A percentile compares a stretch with the other conserved stretches of the same genome.
These are phyloP conservation scores for Passer domesticus DNA, from an alignment of 2,113 vertebrate species.

Conservation along the genomic window DNA sequence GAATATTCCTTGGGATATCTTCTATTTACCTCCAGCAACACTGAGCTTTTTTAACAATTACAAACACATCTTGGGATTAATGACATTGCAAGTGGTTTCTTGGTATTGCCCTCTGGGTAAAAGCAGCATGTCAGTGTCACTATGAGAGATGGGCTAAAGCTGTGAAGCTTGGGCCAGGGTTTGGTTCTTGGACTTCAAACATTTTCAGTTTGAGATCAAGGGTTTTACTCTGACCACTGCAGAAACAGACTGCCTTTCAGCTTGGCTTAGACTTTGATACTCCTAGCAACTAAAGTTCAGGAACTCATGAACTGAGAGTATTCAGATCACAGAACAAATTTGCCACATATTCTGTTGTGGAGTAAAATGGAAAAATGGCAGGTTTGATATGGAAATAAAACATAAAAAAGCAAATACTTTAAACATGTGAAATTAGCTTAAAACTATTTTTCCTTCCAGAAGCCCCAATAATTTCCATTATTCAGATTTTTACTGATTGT, in stretches of 20 bases:
- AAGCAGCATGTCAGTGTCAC: background rate
- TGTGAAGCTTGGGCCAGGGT: background rate
- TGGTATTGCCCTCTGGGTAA: background rate
- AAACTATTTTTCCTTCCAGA: background rate
- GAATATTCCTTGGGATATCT: background rate
- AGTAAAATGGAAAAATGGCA: background rate
- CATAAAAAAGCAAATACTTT: background rate
- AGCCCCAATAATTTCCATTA: background rate
- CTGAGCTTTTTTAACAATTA: background rate
- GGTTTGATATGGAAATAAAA: background rate
- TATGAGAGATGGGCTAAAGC: background rate
- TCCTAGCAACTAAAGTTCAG: constrained; percentile 24
- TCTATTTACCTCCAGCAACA: background rate
- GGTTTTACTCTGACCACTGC: background rate
- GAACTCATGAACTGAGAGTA: background rate
- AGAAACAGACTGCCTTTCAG: background rate
- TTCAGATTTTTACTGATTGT: background rate
- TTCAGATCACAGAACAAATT: background rate
- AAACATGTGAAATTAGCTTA: background rate
- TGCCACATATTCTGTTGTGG: background rate
- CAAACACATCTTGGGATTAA: background rate
- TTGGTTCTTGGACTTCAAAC: background rate
- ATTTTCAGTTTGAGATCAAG: constrained; percentile 4
- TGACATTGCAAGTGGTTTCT: background rate
- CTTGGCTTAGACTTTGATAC: constrained; percentile 7